These are phyloP conservation scores for Piaya cayana DNA, from an alignment of 2,113 vertebrate genomes.

Conservation along the genomic window DNA sequence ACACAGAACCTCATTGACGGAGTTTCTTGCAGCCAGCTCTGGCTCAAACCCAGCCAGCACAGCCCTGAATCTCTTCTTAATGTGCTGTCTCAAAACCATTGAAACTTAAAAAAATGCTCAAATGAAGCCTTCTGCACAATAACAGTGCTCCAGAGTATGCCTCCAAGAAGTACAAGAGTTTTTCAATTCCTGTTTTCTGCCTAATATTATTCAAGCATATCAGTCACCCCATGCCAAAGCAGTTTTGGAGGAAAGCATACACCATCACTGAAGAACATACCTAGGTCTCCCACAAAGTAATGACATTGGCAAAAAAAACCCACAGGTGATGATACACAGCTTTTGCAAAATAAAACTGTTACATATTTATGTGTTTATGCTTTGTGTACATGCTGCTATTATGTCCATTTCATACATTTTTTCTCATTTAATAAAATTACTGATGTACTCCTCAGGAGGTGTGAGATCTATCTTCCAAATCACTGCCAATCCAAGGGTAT, in stretches of 20 bases:
- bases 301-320: not conserved
- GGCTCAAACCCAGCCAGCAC: not conserved
- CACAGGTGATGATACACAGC: not conserved
- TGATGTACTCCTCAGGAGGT: not conserved
- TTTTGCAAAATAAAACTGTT: not conserved
- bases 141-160: not conserved
- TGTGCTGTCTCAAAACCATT: not conserved
- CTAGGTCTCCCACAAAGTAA: not conserved
- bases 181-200: not conserved
- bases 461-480: not conserved
- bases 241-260: not conserved
- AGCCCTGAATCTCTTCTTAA: not conserved
- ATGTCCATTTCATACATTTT: not conserved
- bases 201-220: not conserved
- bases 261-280: not conserved
- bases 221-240: not conserved
- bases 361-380: not conserved
- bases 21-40: not conserved
- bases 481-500: not conserved
- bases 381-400: not conserved
- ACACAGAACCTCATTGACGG: accelerated
- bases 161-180: not conserved
- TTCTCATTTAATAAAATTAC: not conserved
- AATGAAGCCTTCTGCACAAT: not conserved
- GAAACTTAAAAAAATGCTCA: not conserved